Conservation (phyloP, 2,888 invertebrate species). For the Brachynemurus nebulosus region DNA sequence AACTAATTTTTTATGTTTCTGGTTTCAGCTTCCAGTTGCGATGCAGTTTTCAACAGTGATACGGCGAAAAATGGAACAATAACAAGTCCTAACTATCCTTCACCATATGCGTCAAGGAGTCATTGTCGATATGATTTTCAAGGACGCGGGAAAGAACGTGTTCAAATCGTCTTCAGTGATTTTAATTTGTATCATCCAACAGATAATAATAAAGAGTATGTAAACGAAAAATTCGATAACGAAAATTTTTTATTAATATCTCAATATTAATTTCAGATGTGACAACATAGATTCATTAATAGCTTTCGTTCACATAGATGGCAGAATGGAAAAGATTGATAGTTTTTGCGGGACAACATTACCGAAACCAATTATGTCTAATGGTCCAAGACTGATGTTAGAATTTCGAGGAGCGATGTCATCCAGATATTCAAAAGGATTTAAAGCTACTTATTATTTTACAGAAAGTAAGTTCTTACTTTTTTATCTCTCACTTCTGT, state of each 20-base stretch:
- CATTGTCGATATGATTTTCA: constrained; percentile 84
- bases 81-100: constrained; percentile 73
- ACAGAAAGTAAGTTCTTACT: constrained; percentile 59
- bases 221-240: too few relatives aligned
- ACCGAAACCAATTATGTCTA: constrained; percentile 88
- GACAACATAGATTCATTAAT: constrained; percentile 64
- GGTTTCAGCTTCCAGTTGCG: constrained; percentile 57
- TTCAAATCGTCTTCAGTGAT: constrained; percentile 73
- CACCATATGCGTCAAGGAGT: constrained; percentile 63
- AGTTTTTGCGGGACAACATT: constrained; percentile 71
- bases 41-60: constrained; percentile 65
- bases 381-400: constrained; percentile 69
- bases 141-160: constrained; percentile 70
- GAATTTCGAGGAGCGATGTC: constrained; percentile 71
- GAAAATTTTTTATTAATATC: not conserved
- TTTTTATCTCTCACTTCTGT: not conserved
- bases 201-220: constrained; percentile 43
- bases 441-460: constrained; percentile 78
- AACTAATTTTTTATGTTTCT: constrained; percentile 12
- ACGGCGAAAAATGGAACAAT: constrained; percentile 69
- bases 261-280: constrained; percentile 44
- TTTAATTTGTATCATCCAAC: constrained; percentile 61
- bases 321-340: constrained; percentile 73
- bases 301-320: constrained; percentile 70
- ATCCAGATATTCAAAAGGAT: constrained; percentile 70